Conservation (phyloP, 2,113 vertebrate genomes). For the Rattus rattus region DNA sequence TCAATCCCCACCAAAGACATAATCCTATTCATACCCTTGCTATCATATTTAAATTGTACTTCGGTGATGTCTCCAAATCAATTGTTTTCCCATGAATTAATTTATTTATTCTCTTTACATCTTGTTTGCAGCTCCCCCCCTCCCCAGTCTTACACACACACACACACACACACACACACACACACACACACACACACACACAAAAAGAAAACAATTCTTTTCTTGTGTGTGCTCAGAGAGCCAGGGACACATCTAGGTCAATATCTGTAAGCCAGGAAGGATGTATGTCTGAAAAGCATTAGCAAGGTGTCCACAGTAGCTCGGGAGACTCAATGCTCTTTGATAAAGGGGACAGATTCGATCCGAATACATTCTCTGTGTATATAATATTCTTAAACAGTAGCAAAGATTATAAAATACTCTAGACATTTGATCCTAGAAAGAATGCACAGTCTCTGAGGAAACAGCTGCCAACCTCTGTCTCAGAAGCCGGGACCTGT, state of each 20-base stretch:
- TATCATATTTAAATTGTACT: background rate
- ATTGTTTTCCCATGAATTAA: background rate
- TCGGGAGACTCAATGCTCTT: background rate
- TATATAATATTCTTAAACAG: background rate
- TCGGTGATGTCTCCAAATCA: background rate
- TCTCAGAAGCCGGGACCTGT: conserved; percentile 26
- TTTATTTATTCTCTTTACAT: no score
- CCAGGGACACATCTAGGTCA: background rate
- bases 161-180: no score
- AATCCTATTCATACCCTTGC: background rate
- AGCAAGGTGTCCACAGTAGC: conserved; percentile 20
- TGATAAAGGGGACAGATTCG: background rate
- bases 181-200: no score
- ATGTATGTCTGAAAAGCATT: conserved; percentile 47
- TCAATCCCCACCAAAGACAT: background rate
- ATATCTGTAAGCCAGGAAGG: background rate
- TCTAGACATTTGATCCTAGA: conserved; percentile 34
- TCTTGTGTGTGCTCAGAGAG: background rate
- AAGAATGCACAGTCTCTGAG: conserved; percentile 47
- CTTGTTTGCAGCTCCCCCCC: no score
- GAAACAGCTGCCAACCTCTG: background rate
- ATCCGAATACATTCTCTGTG: no score
- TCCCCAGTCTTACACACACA: no score
- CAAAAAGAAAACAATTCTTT: background rate
- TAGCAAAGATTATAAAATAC: background rate